Evolutionary conservation across 2,888 invertebrate genomes (phyloP).

Genomic region (Heteropelma amictum): DNA sequence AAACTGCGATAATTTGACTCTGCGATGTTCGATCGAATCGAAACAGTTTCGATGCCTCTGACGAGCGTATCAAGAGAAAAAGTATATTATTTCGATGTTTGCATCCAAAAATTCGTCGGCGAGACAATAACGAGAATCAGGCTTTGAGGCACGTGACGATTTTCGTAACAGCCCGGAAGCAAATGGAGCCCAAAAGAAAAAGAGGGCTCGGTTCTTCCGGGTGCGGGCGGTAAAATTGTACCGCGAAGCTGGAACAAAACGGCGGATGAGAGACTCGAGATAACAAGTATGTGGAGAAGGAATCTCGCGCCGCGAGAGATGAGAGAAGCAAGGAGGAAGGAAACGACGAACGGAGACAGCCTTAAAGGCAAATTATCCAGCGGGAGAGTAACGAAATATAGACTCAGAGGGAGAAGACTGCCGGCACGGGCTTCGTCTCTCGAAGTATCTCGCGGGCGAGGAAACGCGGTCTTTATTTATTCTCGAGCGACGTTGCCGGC

Average conservation of each 20-base stretch:
- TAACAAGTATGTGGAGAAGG: neutral
- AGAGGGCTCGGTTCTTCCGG: too few species aligned
- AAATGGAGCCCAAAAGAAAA: too few species aligned
- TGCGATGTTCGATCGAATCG: too few species aligned
- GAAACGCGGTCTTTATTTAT: constrained; percentile 56
- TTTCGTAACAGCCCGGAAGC: too few species aligned
- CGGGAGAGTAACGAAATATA: constrained; percentile 1
- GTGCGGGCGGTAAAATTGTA: neutral
- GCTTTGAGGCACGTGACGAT: too few species aligned
- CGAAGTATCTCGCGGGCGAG: constrained; percentile 60
- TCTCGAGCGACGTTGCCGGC: constrained; percentile 68
- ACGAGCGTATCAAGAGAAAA: too few species aligned
- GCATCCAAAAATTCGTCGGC: too few species aligned
- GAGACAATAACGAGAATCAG: too few species aligned
- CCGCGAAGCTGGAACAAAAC: neutral
- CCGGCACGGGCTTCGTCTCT: constrained; percentile 52
- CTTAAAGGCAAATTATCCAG: constrained; percentile 34
- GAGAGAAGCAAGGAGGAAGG: constrained; percentile 3
- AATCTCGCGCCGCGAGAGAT: neutral
- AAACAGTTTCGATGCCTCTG: too few species aligned
- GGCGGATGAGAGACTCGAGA: neutral
- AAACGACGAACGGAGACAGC: constrained; percentile 17
- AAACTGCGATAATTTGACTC: too few species aligned
- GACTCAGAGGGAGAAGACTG: neutral
- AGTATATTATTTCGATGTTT: too few species aligned